These are phyloP conservation scores for Ommatoiulus sabulosus DNA, from an alignment of 2,888 invertebrate genomes.

Conservation along the genomic window DNA sequence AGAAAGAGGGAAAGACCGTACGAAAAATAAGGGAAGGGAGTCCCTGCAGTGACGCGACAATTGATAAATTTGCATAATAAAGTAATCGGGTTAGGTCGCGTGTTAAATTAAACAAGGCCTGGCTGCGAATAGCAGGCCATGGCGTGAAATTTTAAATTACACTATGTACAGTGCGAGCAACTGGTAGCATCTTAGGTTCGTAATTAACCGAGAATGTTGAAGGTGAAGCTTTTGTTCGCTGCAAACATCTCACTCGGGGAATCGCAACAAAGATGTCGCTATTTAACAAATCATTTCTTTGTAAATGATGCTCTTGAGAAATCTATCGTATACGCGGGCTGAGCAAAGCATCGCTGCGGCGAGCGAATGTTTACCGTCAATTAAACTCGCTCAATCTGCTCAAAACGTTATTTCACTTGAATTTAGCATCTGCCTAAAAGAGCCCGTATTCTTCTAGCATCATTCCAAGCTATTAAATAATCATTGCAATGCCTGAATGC, in stretches of 20 bases:
- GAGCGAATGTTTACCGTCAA: neutral
- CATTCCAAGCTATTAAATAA: no score
- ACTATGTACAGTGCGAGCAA: neutral
- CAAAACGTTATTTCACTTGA: neutral
- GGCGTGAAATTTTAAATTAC: neutral
- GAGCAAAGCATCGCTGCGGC: neutral
- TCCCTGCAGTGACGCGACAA: neutral
- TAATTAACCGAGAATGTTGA: neutral
- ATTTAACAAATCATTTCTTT: slow-evolving; percentile 42
- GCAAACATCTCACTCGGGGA: neutral
- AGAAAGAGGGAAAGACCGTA: neutral
- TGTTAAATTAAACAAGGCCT: slow-evolving; percentile 33
- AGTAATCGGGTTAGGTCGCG: slow-evolving; percentile 38
- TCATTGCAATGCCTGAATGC: no score
- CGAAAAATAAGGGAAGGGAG: neutral
- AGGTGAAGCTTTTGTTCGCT: neutral
- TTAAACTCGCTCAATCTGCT: neutral
- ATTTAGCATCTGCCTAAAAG: no score
- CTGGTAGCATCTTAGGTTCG: neutral
- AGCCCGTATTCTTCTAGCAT: no score
- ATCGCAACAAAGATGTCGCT: slow-evolving; percentile 1
- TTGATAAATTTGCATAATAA: slow-evolving; percentile 44
- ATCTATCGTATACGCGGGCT: neutral
- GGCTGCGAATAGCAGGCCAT: neutral
- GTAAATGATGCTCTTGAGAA: slow-evolving; percentile 43